These are phyloP conservation scores for Hypomecis punctinalis DNA, from an alignment of 2,888 invertebrate species.

Conservation along the genomic window DNA sequence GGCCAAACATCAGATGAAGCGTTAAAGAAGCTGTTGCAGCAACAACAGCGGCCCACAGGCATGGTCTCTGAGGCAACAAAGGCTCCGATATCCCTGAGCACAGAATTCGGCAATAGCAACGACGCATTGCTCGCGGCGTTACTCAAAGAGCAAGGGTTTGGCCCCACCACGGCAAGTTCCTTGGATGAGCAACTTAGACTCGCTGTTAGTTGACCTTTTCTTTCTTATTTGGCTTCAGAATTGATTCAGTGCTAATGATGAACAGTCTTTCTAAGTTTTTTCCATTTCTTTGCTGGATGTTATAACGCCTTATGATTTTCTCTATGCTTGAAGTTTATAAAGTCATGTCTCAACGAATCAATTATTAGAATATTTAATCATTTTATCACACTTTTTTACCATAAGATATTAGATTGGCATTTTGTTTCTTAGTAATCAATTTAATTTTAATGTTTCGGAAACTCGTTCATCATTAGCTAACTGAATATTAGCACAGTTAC, in stretches of 20 bases:
- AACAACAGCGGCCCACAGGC: constrained; percentile 60
- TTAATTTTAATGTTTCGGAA: not conserved
- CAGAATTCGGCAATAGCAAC: constrained; percentile 86
- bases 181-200: constrained; percentile 85
- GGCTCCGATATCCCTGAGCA: constrained; percentile 75
- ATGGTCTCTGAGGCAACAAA: constrained; percentile 77
- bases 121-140: constrained; percentile 89
- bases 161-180: constrained; percentile 88
- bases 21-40: constrained; percentile 69
- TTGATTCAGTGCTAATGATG: constrained; percentile 1
- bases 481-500: not conserved
- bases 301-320: not conserved
- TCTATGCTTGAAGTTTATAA: too few relatives aligned
- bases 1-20: constrained; percentile 79
- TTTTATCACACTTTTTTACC: too few relatives aligned
- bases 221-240: constrained; percentile 36
- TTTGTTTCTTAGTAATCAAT: too few relatives aligned
- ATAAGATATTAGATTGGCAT: too few relatives aligned
- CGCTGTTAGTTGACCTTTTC: constrained; percentile 75
- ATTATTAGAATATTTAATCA: too few relatives aligned
- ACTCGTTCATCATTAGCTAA: constrained; percentile 8
- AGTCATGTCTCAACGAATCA: too few relatives aligned
- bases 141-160: constrained; percentile 89
- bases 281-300: too few relatives aligned
- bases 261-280: not conserved